phyloP scores from a whole-genome alignment of 2,888 invertebrate species.

The Cecidostiba fungosa region DNA sequence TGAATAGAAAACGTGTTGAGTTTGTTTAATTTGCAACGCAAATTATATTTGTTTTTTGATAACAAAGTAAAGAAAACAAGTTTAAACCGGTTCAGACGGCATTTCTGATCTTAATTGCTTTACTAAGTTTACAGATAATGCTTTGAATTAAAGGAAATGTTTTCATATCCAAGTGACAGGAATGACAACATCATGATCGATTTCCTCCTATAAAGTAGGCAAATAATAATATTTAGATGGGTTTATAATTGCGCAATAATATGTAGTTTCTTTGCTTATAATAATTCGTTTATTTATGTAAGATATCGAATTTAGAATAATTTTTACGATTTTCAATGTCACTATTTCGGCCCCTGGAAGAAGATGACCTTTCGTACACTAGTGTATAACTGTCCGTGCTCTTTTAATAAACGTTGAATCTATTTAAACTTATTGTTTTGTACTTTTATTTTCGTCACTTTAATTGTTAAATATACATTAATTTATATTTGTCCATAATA shows the following conservation, averaged over 20 bases:
- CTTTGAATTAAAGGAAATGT: not conserved
- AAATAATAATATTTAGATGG: not conserved
- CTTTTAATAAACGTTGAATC: slow-evolving; percentile 27
- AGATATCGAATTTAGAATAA: not conserved
- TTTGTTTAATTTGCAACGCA: slow-evolving; percentile 15
- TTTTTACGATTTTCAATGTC: slow-evolving; percentile 6
- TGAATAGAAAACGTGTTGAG: not conserved
- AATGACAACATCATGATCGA: not conserved
- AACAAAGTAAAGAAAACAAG: slow-evolving; percentile 11
- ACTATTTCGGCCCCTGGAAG: slow-evolving; percentile 16
- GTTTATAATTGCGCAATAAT: not conserved
- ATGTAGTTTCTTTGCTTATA: not conserved
- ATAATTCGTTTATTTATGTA: not conserved
- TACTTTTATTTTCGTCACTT: not conserved
- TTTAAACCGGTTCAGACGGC: slow-evolving; percentile 23
- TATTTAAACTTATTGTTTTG: slow-evolving; percentile 3
- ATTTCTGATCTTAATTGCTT: slow-evolving; percentile 24
- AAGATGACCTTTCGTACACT: slow-evolving; percentile 33
- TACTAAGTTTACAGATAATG: not conserved
- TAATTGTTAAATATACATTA: not conserved
- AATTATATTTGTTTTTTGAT: slow-evolving; percentile 23
- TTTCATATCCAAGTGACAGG: not conserved
- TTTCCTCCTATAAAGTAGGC: not conserved
- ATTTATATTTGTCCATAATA: too few species aligned
- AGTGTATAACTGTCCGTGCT: slow-evolving; percentile 40